phyloP scores from a whole-genome alignment of 2,888 invertebrate genomes.

The Eudasyphora cyanicolor region DNA sequence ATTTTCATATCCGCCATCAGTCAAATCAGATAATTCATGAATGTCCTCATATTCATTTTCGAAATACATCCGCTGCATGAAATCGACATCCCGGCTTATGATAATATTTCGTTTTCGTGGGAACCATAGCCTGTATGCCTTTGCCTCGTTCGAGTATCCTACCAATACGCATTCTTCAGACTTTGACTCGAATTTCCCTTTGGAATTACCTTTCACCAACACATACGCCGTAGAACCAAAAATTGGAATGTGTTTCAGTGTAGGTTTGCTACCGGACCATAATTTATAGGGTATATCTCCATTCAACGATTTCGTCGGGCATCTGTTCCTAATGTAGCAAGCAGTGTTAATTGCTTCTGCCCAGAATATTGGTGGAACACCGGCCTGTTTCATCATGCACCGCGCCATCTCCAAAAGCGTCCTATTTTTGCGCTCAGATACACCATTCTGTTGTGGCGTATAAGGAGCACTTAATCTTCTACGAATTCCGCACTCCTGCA shows the following conservation, averaged over 20 bases:
- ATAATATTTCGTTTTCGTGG: too few relatives aligned
- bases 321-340: too few relatives aligned
- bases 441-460: constrained; percentile 66
- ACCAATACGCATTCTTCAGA: too few relatives aligned
- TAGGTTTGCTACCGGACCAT: constrained; percentile 24
- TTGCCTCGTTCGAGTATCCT: too few relatives aligned
- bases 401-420: constrained; percentile 70
- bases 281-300: constrained; percentile 22
- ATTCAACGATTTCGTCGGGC: not conserved
- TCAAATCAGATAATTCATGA: not conserved
- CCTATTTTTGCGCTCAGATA: constrained; percentile 65
- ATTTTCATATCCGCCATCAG: not conserved
- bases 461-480: not conserved
- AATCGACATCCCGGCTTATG: too few relatives aligned
- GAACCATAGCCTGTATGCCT: too few relatives aligned
- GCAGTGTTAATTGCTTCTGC: constrained; percentile 50
- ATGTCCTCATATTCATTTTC: too few relatives aligned
- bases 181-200: too few relatives aligned
- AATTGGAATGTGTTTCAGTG: not conserved
- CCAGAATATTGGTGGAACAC: constrained; percentile 60
- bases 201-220: too few relatives aligned
- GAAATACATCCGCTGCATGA: too few relatives aligned
- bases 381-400: constrained; percentile 69
- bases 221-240: too few relatives aligned
- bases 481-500: too few relatives aligned